Percentiles rank a stretch among this genome's conserved stretches.
These are phyloP conservation scores for Notechis scutatus DNA, from an alignment of 2,113 vertebrate genomes.

Conservation along the genomic window DNA sequence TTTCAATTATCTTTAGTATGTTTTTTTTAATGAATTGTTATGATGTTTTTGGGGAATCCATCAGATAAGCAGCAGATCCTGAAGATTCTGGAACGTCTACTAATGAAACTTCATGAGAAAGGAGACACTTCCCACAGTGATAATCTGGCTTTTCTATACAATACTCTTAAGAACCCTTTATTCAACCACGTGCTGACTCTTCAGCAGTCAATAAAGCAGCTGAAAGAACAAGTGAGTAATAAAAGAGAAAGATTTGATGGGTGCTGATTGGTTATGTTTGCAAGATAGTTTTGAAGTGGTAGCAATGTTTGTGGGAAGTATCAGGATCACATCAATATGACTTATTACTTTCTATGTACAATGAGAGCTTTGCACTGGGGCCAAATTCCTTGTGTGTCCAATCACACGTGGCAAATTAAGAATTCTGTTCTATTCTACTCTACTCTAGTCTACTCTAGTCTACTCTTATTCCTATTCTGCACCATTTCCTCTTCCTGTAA, in stretches of 20 bases:
- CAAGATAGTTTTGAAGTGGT: neutral
- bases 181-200: conserved; percentile 92
- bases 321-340: neutral
- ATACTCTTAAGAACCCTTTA: conserved; percentile 85
- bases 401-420: neutral
- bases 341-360: neutral
- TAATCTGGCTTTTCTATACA: conserved; percentile 72
- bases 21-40: neutral
- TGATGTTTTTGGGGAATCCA: conserved; percentile 14
- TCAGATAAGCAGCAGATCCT: conserved; percentile 88
- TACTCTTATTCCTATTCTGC: neutral
- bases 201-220: conserved; percentile 91
- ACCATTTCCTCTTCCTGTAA: neutral
- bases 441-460: too few relatives aligned
- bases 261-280: neutral
- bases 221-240: conserved; percentile 81
- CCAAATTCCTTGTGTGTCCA: neutral
- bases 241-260: neutral
- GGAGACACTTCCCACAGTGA: conserved; percentile 85
- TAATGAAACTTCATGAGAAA: conserved; percentile 79
- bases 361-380: neutral
- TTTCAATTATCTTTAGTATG: neutral
- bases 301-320: neutral
- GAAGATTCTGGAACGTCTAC: conserved; percentile 86
- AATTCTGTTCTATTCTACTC: neutral